Percentiles rank a stretch among this genome's conserved stretches.
phyloP scores from a whole-genome alignment of 1,140 invertebrate genomes.

The Ceratosolen solmsi region DNA sequence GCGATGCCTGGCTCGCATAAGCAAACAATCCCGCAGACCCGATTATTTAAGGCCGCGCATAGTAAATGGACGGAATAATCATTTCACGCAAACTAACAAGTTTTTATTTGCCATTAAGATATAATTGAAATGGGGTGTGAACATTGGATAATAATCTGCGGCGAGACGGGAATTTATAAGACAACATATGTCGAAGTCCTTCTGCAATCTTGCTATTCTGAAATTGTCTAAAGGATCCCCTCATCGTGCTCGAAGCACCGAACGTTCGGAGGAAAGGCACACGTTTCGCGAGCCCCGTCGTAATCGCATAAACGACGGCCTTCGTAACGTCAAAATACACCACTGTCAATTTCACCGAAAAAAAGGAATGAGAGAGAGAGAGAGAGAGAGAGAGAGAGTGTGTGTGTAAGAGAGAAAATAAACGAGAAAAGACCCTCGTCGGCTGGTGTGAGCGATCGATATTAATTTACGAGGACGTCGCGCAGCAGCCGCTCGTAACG shows the following conservation, averaged over 20 bases:
- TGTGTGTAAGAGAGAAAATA: too few relatives aligned
- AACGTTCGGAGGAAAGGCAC: too few relatives aligned
- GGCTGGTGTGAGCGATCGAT: conserved; percentile 19
- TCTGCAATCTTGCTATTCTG: too few relatives aligned
- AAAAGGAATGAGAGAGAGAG: not conserved
- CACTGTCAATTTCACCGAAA: too few relatives aligned
- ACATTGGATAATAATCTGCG: not conserved
- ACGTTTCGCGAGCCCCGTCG: not conserved
- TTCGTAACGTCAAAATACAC: not conserved
- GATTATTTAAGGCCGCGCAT: not conserved
- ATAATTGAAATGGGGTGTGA: too few relatives aligned
- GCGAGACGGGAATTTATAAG: too few relatives aligned
- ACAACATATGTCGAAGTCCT: too few relatives aligned
- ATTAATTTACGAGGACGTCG: conserved; percentile 33
- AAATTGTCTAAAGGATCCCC: too few relatives aligned
- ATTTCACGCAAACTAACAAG: not conserved
- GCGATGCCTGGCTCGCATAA: not conserved
- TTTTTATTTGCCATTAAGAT: not conserved
- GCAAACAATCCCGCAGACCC: not conserved
- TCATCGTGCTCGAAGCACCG: too few relatives aligned
- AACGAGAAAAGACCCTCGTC: not conserved
- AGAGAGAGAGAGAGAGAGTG: not conserved
- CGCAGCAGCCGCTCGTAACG: conserved; percentile 31
- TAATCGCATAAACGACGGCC: not conserved
- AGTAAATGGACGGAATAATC: not conserved